Percentiles rank a stretch among this genome's conserved stretches.
phyloP scores from a whole-genome alignment of 2,797 vertebrate species.

The Scleropages formosus region DNA sequence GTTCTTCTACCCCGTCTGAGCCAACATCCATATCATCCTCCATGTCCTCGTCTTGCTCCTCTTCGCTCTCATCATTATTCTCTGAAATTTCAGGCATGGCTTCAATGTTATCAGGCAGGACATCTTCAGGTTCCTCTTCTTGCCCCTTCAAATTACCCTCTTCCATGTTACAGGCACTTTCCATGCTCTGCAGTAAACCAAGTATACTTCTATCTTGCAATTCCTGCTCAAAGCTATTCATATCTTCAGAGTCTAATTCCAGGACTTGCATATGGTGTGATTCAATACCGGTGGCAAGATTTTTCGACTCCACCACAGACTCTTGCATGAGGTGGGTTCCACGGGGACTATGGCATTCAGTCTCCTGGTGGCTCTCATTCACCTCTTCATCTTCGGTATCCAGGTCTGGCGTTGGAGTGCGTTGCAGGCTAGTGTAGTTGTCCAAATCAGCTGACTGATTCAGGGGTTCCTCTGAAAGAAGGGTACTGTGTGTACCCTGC shows the following conservation, averaged over 20 bases:
- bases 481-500: conserved; percentile 53
- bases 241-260: conserved; percentile 62
- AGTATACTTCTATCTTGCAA: conserved; percentile 41
- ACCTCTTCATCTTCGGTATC: conserved; percentile 9
- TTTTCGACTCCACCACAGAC: conserved; percentile 45
- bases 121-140: conserved; percentile 53
- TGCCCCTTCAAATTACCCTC: conserved; percentile 54
- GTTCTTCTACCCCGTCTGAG: conserved; percentile 23
- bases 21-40: conserved; percentile 62
- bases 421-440: conserved; percentile 9
- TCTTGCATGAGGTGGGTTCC: neutral
- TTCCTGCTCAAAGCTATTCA: conserved; percentile 65
- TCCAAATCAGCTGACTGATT: conserved; percentile 48
- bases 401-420: neutral
- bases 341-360: neutral
- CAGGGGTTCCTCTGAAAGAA: conserved; percentile 40
- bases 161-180: conserved; percentile 64
- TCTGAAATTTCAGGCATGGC: conserved; percentile 50
- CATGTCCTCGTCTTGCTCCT: conserved; percentile 58
- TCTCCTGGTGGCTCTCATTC: neutral
- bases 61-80: conserved; percentile 65
- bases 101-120: conserved; percentile 66
- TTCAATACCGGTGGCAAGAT: conserved; percentile 49
- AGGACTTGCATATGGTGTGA: conserved; percentile 53
- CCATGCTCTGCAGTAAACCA: conserved; percentile 60